Evolutionary conservation across 2,888 invertebrate genomes (phyloP).

Genomic region (Amphipoea oculea): DNA sequence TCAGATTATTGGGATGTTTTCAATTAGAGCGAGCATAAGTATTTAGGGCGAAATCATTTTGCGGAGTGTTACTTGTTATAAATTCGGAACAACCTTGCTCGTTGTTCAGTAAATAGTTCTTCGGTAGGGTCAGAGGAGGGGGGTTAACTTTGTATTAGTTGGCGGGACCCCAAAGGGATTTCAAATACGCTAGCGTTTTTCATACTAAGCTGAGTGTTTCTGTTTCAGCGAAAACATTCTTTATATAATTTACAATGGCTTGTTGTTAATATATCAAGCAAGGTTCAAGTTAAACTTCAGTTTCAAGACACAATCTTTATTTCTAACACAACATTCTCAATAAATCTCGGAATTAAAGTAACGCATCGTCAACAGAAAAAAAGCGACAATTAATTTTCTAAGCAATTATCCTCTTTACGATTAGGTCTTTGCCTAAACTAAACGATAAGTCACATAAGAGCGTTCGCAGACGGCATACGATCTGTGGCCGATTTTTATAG

Average conservation of each 20-base stretch:
- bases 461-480: background rate
- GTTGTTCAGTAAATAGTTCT: constrained; percentile 6
- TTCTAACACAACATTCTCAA: constrained; percentile 83
- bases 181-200: background rate
- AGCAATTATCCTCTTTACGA: constrained; percentile 59
- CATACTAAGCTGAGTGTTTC: background rate
- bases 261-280: background rate
- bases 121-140: background rate
- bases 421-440: constrained; percentile 55
- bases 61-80: constrained; percentile 27
- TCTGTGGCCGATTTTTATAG: background rate
- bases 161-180: constrained; percentile 1
- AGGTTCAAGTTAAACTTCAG: constrained; percentile 43
- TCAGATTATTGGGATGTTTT: constrained; percentile 51
- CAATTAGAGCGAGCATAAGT: constrained; percentile 53
- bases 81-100: constrained; percentile 36
- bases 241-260: background rate
- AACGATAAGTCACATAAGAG: constrained; percentile 41
- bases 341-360: constrained; percentile 75
- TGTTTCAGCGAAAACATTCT: background rate
- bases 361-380: constrained; percentile 73
- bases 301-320: constrained; percentile 84
- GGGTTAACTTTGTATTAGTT: background rate
- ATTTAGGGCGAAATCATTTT: constrained; percentile 56
- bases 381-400: constrained; percentile 71